Base-by-base conservation (phyloP, 2,113 vertebrate genomes). In the Gobio gobio region DNA sequence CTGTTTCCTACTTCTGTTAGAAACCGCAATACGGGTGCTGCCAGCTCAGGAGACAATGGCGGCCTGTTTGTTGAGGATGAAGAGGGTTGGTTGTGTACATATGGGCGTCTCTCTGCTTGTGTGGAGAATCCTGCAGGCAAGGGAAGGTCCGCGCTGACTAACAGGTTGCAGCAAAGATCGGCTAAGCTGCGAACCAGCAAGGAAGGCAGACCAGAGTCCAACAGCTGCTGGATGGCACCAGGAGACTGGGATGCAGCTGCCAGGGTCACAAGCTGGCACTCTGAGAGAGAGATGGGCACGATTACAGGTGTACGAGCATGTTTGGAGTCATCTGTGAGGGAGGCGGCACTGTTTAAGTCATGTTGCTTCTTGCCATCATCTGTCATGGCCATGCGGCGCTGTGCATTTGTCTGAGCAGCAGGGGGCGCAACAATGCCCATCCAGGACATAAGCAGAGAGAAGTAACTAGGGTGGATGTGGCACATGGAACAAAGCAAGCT, bases 401-500 rank as follows among this genome's bases (percentile, higher is more conserved):
- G 97, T 89, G 95, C 95, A 54, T 97, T 96, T 92, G 90, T 96
- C 78, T 88, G 97, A 33, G 87, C 92, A 76, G 83, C 90, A 63
- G 93, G 96, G 49, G 93, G 93, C 5, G 97, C 94, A 14, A 94
- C 95, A 61, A 99, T 96, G 47, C 97, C 97, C 97, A 99, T 99
- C 98, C 98, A 99, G 85, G 97, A 97, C 98, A 99, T 99, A 14
- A 99, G 96, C 66, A 98, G 93, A 43, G 97, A 97, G 94, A 99
- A 99, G 90, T 99, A 99, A 90, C 93, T 97, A 20, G 98, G 98
- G 88, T 99, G 98, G 89, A 99, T 96, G 92, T 99, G 97, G 89
- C 98, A 99, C 96, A 99, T 97, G 6, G 98, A 98, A 89, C 98
- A 99, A 83, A 99, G 96, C 66, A 99, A 94, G 92, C 98, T 99